Evolutionary conservation across 2,888 invertebrate genomes (phyloP), one percentile per base, ranked within the genome.

Genomic region (Asteroscopus sphinx): DNA sequence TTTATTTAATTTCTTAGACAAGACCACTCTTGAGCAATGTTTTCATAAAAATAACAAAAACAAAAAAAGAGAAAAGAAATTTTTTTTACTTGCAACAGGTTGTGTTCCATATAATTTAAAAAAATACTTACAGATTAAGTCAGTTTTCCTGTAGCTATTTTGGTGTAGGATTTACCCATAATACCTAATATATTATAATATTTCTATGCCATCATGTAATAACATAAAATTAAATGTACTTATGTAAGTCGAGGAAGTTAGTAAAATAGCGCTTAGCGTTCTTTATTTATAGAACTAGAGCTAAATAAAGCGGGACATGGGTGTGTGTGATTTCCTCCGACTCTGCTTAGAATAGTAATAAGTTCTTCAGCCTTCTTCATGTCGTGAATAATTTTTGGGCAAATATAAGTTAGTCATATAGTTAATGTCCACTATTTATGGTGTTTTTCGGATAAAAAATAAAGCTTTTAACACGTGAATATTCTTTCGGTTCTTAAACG

Each of bases 201-300:
- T n/a, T n/a, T n/a, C n/a, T n/a, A n/a, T n/a, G n/a, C n/a, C n/a
- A n/a, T n/a, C n/a, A n/a, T n/a, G n/a, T n/a, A n/a, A n/a, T n/a
- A n/a, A n/a, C n/a, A n/a, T n/a, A n/a, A n/a, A n/a, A n/a, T n/a
- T n/a, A n/a, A n/a, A n/a, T n/a, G n/a, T n/a, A n/a, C n/a, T n/a
- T 76, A 80, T 77, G 64, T 74, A 68, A 78, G 78, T 77, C 76
- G 77, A 40, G 79, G 77, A 80, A 85, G 82, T 86, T 87, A 86
- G 86, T 86, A 82, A 82, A 86, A 83, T 78, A 80, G 73, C 78
- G 68, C 76, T 84, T 78, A 82, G 77, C 73, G 79, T 79, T 79
- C 72, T 75, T 69, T 81, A 82, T 82, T 82, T 82, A 76, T 77
- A 76, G 79, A 85, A 83, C 76, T 77, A 80, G 73, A 64, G 73